Evolutionary conservation across 2,797 vertebrate genomes (phyloP).

Genomic region (Uromys caudimaculatus): DNA sequence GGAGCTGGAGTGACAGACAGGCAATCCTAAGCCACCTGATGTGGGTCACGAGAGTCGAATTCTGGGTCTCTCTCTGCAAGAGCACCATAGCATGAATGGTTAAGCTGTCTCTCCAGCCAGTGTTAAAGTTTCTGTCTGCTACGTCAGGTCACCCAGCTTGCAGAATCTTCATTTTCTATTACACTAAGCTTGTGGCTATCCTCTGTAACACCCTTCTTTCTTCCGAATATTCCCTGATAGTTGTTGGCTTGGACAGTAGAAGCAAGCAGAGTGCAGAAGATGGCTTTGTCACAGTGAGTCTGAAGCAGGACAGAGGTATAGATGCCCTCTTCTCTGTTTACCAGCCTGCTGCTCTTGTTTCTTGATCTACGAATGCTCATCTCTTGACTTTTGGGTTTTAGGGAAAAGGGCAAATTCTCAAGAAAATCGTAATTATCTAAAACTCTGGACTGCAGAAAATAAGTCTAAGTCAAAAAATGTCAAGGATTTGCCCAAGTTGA

Average conservation of each 20-base stretch:
- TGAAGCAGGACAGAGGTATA: slow-evolving; percentile 96
- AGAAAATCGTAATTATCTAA: slow-evolving; percentile 95
- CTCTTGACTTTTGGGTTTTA: slow-evolving; percentile 72
- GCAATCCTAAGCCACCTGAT: background rate
- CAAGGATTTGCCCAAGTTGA: slow-evolving; percentile 95
- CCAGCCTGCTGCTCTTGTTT: background rate
- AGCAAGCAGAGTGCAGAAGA: slow-evolving; percentile 92
- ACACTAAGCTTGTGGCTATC: background rate
- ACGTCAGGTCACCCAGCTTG: background rate
- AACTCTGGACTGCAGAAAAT: slow-evolving; percentile 95
- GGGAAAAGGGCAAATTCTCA: slow-evolving; percentile 93
- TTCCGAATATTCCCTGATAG: slow-evolving; percentile 72
- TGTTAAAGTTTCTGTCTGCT: background rate
- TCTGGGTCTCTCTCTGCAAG: background rate
- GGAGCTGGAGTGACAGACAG: background rate
- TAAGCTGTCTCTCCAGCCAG: background rate
- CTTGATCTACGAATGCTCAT: background rate
- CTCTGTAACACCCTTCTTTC: background rate
- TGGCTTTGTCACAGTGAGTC: slow-evolving; percentile 95
- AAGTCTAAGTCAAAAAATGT: slow-evolving; percentile 92
- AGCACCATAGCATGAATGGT: background rate
- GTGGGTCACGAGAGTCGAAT: background rate
- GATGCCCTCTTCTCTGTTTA: background rate
- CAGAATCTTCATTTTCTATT: background rate
- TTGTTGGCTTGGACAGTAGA: slow-evolving; percentile 92